phyloP scores from a whole-genome alignment of 2,797 vertebrate genomes.

The Amazona finschi region DNA sequence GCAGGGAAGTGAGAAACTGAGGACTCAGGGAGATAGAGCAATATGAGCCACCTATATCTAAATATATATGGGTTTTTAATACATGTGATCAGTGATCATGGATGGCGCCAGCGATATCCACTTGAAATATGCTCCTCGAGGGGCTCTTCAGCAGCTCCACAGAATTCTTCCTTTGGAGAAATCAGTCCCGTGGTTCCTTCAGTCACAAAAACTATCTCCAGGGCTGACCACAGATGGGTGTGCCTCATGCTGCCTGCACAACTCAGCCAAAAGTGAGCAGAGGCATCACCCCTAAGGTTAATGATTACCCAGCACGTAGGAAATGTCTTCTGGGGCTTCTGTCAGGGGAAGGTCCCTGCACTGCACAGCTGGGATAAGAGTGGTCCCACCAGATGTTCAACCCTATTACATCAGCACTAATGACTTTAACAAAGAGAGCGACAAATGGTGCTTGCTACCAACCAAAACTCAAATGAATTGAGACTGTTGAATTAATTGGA shows the following conservation, averaged over 20 bases:
- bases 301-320: neutral
- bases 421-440: neutral
- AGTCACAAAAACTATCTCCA: neutral
- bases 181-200: neutral
- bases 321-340: neutral
- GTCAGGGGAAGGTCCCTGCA: neutral
- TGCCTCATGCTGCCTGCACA: neutral
- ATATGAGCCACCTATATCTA: neutral
- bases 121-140: neutral
- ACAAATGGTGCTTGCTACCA: neutral
- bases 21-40: neutral
- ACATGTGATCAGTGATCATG: neutral
- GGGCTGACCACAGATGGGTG: rapidly evolving
- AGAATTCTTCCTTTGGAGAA: neutral
- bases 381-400: neutral
- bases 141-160: neutral
- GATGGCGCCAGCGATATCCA: neutral
- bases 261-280: rapidly evolving
- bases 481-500: neutral
- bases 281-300: neutral
- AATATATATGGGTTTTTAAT: rapidly evolving
- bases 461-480: neutral
- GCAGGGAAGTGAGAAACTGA: conserved; percentile 60
- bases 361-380: rapidly evolving
- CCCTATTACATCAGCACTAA: rapidly evolving